Evolutionary conservation across 2,888 invertebrate species (phyloP).

Genomic region (Caenorhabditis macrosperma): DNA sequence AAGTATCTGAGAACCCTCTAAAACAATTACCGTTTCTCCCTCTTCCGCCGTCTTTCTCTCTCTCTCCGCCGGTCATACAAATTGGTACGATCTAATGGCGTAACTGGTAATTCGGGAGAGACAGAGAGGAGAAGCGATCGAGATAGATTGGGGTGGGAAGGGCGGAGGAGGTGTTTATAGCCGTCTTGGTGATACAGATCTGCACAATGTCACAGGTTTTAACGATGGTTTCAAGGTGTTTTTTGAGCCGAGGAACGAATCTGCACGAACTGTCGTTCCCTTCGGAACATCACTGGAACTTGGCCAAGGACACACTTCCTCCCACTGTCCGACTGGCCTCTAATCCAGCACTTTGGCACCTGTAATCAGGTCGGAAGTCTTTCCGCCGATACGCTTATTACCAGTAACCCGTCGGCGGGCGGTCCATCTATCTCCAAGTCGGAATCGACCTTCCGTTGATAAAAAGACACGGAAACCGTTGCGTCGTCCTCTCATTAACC

Average conservation of each 20-base stretch:
- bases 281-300: no score
- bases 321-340: no score
- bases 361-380: conserved; percentile 15
- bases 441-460: conserved; percentile 41
- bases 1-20: conserved; percentile 45
- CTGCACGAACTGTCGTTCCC: no score
- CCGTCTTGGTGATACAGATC: not conserved
- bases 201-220: not conserved
- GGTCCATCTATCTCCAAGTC: conserved; percentile 39
- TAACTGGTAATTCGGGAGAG: no score
- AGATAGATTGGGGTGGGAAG: conserved; percentile 15
- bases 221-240: not conserved
- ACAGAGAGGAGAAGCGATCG: not conserved
- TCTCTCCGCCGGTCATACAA: not conserved
- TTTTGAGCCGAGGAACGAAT: no score
- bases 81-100: conserved; percentile 26
- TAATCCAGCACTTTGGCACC: not conserved
- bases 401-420: conserved; percentile 20
- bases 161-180: not conserved
- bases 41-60: not conserved
- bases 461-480: conserved; percentile 24
- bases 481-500: conserved; percentile 22
- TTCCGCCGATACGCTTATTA: conserved; percentile 38
- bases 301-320: no score
- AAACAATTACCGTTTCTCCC: conserved; percentile 40